phyloP scores from a whole-genome alignment of 2,113 vertebrate species.

The Columbina picui region DNA sequence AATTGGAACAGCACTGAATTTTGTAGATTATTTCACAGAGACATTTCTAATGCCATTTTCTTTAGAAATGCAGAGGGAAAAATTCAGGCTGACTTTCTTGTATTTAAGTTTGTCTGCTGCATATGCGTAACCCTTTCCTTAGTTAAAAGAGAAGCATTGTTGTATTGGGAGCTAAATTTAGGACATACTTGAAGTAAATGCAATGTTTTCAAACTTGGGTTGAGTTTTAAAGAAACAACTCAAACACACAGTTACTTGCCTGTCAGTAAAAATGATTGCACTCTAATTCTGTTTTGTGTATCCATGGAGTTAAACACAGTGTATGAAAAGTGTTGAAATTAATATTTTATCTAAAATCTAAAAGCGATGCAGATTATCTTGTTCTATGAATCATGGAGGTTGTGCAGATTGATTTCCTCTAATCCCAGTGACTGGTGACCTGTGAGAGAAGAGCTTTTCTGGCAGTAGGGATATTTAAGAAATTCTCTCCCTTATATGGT shows the following conservation, averaged over 20 bases:
- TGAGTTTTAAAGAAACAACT: not conserved
- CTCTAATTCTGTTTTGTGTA: not conserved
- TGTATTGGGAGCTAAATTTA: not conserved
- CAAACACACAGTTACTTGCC: not conserved
- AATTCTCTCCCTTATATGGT: conserved; percentile 27
- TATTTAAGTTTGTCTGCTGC: not conserved
- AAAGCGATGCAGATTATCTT: not conserved
- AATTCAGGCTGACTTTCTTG: not conserved
- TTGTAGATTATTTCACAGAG: not conserved
- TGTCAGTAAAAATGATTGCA: not conserved
- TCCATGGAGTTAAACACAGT: not conserved
- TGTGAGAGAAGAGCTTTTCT: not conserved
- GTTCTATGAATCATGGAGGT: not conserved
- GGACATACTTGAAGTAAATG: not conserved
- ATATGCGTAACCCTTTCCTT: not conserved
- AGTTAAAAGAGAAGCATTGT: not conserved
- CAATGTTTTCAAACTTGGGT: not conserved
- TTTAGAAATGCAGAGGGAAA: not conserved
- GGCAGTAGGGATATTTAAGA: not conserved
- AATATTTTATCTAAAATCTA: not conserved
- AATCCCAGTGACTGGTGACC: not conserved
- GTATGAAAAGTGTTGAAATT: not conserved
- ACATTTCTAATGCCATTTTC: not conserved
- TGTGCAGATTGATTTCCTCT: not conserved
- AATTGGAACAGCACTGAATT: not conserved